These are phyloP conservation scores for Callocephalon fimbriatum DNA, from an alignment of 2,113 vertebrate genomes.

Conservation along the genomic window DNA sequence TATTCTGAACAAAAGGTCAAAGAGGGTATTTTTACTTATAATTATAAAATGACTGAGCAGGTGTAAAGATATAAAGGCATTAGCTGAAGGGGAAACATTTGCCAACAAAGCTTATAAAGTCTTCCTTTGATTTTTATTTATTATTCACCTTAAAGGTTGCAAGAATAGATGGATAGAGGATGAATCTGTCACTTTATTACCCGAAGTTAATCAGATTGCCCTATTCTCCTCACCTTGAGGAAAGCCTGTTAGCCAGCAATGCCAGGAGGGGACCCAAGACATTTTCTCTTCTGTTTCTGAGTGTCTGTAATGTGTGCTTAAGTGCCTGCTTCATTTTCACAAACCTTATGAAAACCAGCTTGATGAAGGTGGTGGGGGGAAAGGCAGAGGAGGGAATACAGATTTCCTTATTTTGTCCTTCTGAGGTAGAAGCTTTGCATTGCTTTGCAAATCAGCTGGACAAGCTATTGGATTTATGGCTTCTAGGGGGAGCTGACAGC, in stretches of 20 bases:
- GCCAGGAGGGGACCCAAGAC: background rate
- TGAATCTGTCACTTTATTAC: background rate
- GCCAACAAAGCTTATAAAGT: background rate
- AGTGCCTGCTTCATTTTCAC: background rate
- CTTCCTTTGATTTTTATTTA: background rate
- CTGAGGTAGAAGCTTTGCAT: background rate
- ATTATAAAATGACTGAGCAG: constrained; percentile 27
- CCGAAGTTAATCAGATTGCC: constrained; percentile 9
- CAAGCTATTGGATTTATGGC: background rate
- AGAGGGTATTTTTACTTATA: constrained; percentile 1
- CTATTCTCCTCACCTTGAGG: background rate
- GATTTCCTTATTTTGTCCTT: background rate
- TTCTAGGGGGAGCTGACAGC: background rate
- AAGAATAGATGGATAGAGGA: background rate
- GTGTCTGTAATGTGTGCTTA: background rate
- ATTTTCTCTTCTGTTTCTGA: background rate
- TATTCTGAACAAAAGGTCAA: constrained; percentile 43
- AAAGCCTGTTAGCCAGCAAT: background rate
- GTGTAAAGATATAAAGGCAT: background rate
- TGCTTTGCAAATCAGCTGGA: background rate
- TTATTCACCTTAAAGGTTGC: background rate
- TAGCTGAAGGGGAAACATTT: background rate
- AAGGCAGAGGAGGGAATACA: background rate
- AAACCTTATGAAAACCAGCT: background rate
- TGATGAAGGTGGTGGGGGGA: background rate